Conservation (phyloP, 2,888 invertebrate species). For the Eristalis tenax region DNA sequence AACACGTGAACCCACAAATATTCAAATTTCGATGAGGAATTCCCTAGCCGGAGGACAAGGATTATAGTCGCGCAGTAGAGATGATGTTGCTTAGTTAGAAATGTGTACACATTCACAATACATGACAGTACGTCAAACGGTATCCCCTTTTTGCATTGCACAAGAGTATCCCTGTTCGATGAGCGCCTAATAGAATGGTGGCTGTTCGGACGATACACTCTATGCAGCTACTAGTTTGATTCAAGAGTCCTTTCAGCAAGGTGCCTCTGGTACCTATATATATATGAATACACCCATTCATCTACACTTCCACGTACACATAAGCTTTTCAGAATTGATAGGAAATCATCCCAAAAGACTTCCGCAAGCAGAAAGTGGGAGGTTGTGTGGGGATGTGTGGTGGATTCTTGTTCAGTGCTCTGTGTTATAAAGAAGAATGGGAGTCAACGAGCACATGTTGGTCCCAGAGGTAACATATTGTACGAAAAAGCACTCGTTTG, state of each 20-base stretch:
- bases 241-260: conserved; percentile 38
- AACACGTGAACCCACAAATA: conserved; percentile 79
- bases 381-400: conserved; percentile 49
- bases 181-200: conserved; percentile 51
- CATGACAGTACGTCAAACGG: conserved; percentile 76
- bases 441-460: conserved; percentile 73
- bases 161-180: conserved; percentile 16
- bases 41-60: conserved; percentile 79
- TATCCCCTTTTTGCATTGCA: conserved; percentile 59
- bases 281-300: neutral
- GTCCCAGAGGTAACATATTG: conserved; percentile 73
- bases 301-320: neutral
- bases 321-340: conserved; percentile 73
- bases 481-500: conserved; percentile 67
- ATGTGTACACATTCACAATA: conserved; percentile 64
- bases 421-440: conserved; percentile 49
- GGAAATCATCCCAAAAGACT: conserved; percentile 73
- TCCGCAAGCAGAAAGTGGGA: conserved; percentile 51
- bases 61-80: conserved; percentile 77
- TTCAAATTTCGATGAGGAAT: conserved; percentile 80
- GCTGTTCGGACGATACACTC: neutral
- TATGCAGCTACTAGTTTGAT: conserved; percentile 10
- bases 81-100: conserved; percentile 67
- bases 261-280: conserved; percentile 7
- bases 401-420: conserved; percentile 69